Evolutionary conservation across 1,140 invertebrate species (phyloP).

Genomic region (Meloidogyne chitwoodi): DNA sequence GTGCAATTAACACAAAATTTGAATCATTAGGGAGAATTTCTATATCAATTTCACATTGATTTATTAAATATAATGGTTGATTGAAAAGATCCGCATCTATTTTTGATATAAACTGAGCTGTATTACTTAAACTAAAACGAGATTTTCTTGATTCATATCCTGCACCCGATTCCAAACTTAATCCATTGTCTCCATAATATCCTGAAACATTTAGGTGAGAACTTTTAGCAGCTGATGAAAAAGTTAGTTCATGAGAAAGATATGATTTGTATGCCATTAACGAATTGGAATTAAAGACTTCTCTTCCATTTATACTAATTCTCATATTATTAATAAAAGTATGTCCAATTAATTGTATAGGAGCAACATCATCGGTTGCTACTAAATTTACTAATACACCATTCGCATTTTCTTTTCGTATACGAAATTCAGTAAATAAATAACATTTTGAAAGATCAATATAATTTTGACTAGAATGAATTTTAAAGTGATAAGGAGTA

Average conservation of each 20-base stretch:
- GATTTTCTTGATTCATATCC: neutral
- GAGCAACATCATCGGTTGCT: neutral
- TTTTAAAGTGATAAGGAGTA: neutral
- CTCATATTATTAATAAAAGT: neutral
- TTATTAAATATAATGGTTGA: neutral
- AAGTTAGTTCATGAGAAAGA: neutral
- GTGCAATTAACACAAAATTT: neutral
- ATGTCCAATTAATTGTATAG: neutral
- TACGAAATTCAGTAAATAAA: neutral
- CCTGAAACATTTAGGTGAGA: neutral
- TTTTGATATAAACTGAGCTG: neutral
- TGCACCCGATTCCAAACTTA: neutral
- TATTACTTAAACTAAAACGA: neutral
- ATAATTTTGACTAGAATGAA: neutral
- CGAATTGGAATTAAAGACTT: conserved; percentile 5
- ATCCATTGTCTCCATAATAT: neutral
- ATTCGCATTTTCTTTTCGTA: neutral
- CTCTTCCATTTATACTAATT: conserved; percentile 1
- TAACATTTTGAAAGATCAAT: neutral
- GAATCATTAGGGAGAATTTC: neutral
- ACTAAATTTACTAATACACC: neutral
- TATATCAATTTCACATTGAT: conserved; percentile 3
- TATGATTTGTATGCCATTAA: neutral
- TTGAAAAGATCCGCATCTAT: conserved; percentile 3
- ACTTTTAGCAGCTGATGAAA: neutral